These are phyloP conservation scores for Tinea trinotella DNA, from an alignment of 2,888 invertebrate species.

Conservation along the genomic window DNA sequence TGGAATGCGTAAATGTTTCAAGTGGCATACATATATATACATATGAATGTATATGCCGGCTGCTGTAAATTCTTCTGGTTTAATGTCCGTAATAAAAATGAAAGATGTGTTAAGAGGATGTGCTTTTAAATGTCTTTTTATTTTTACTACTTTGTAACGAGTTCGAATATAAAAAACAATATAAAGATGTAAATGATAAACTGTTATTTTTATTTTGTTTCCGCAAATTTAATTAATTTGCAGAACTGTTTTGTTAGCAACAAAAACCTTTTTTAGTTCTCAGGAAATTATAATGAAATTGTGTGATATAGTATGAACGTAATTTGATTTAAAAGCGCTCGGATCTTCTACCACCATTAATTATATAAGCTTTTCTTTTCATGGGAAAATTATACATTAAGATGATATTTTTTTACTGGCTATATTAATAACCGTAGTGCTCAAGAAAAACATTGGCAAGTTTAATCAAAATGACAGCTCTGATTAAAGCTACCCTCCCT, in stretches of 20 bases:
- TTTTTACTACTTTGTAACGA: slow-evolving; percentile 14
- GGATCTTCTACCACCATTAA: not conserved
- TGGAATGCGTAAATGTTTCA: slow-evolving; percentile 31
- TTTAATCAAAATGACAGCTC: slow-evolving; percentile 61
- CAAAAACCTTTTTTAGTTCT: no score
- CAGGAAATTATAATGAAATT: no score
- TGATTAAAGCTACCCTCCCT: slow-evolving; percentile 61
- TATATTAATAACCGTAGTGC: slow-evolving; percentile 19
- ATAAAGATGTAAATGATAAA: slow-evolving; percentile 4
- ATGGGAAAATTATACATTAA: not conserved
- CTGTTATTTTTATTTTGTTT: not conserved
- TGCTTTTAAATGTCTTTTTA: slow-evolving; percentile 15
- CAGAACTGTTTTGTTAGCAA: not conserved
- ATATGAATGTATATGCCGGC: not conserved
- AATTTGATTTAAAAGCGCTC: not conserved
- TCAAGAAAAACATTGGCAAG: slow-evolving; percentile 42
- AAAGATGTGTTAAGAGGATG: slow-evolving; percentile 15
- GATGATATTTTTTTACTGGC: not conserved
- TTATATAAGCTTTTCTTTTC: not conserved
- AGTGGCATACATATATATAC: not conserved
- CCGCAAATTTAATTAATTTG: not conserved
- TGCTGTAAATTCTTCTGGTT: slow-evolving; percentile 10
- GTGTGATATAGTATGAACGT: no score
- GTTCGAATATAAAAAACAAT: not conserved
- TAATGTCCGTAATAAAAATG: slow-evolving; percentile 14